A percentile compares a stretch with the other conserved stretches of the same genome.
Conservation (phyloP, 2,888 invertebrate genomes). For the Archaeoteleia sp. region DNA sequence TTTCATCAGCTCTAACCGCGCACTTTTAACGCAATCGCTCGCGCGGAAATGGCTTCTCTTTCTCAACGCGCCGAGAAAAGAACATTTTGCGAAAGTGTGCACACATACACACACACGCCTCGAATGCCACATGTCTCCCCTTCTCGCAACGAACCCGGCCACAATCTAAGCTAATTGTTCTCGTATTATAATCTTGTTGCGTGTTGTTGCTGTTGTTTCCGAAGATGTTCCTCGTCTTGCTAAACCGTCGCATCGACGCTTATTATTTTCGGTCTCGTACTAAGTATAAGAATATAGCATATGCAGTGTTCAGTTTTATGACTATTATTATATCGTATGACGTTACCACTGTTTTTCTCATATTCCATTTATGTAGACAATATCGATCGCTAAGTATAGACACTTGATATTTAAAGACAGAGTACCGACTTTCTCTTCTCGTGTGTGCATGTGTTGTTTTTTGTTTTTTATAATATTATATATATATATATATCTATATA, state of each 20-base stretch:
- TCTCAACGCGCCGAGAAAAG: conserved; percentile 12
- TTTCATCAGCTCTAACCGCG: no score
- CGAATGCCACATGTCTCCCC: conserved; percentile 32
- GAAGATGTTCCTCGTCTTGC: conserved; percentile 16
- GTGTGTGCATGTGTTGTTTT: conserved; percentile 43
- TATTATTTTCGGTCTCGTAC: conserved; percentile 32
- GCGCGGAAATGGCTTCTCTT: no score
- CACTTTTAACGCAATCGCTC: no score
- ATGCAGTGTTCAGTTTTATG: conserved; percentile 63
- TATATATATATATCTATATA: conserved; percentile 30
- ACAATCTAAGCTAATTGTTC: conserved; percentile 24
- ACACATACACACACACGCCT: conserved; percentile 21
- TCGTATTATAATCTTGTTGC: conserved; percentile 9
- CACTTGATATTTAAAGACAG: conserved; percentile 71
- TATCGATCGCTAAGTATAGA: conserved; percentile 71
- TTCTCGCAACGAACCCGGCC: conserved; percentile 29
- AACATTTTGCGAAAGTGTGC: conserved; percentile 10
- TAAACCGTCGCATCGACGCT: conserved; percentile 31
- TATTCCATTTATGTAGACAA: conserved; percentile 69
- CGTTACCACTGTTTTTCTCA: conserved; percentile 65
- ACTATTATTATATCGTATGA: conserved; percentile 67
- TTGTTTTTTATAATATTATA: conserved; percentile 40
- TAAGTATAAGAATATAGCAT: conserved; percentile 70
- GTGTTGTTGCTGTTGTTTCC: conserved; percentile 12
- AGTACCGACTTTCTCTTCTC: conserved; percentile 55